Evolutionary conservation across 2,888 invertebrate genomes (phyloP), one percentile per base, ranked within the genome.

Genomic region (Meganola albula): DNA sequence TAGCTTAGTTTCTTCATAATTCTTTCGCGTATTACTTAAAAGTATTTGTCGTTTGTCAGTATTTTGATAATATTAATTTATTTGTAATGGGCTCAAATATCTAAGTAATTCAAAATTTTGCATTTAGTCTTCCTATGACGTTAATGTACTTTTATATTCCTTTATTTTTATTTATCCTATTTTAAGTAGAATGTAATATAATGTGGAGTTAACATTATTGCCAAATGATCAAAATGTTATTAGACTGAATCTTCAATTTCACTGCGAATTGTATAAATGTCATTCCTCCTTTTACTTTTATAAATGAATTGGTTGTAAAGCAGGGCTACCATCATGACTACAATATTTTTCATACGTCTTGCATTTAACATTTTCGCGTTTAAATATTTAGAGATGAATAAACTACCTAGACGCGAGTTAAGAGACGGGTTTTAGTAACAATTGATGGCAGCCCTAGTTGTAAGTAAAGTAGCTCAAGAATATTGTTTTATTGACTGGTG

Each of bases 171-270:
- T 68, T 67, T 72, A 67, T 59, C 65, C 55, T 74, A 70, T 64
- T 57, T 64, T 72, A 72, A 46, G 51, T 54, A 54, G 48, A 44
- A 30, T 48, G 32, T 51, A 51, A 51, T 46, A 36, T 51, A 53
- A 62, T 20, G 8, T 5, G 20, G 74, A 77, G 63, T 69, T 58
- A 78, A 78, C 74, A 79, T 74, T 77, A 82, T 83, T 85, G 85
- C 85, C 85, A 85, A 85, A 84, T 83, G 74, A 83, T 78, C 79
- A 79, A 80, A n/a, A 74, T 75, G 60, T 77, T 70, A 74, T 80
- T 83, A 85, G 85, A 85, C 85, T 85, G 85, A 84, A 67, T 68
- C 53, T 68, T 66, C 60, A 59, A 63, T 63, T 54, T 66, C 57
- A 57, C 56, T 63, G 63, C 58, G 48, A 52, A 61, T 57, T 56